phyloP scores from a whole-genome alignment of 2,113 vertebrate species.

The Stictonetta naevosa region DNA sequence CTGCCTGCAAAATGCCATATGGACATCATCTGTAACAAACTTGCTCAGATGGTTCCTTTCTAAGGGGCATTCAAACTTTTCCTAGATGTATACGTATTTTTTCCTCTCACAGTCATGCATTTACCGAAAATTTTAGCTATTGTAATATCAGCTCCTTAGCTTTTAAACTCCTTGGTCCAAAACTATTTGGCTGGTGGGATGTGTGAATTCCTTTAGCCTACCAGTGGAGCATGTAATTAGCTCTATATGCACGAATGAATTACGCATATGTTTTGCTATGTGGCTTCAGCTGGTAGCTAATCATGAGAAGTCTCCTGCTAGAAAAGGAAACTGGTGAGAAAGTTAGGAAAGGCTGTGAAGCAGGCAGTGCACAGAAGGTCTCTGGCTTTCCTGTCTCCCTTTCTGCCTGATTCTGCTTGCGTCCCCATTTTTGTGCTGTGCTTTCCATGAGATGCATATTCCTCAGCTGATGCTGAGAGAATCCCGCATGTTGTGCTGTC shows the following conservation, averaged over 20 bases:
- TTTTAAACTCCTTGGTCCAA: slow-evolving; percentile 50
- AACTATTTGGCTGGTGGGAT: slow-evolving; percentile 65
- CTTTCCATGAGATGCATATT: neutral
- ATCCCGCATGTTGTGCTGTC: neutral
- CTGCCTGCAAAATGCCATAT: slow-evolving; percentile 60
- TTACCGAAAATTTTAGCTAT: slow-evolving; percentile 41
- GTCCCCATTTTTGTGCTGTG: neutral
- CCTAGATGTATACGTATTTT: neutral
- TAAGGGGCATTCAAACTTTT: slow-evolving; percentile 30
- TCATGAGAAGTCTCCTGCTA: slow-evolving; percentile 52
- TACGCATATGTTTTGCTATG: slow-evolving; percentile 67
- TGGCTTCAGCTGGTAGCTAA: slow-evolving; percentile 65
- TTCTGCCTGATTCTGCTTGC: neutral
- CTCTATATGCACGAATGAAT: slow-evolving; percentile 64
- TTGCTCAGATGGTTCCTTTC: slow-evolving; percentile 52
- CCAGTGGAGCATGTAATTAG: slow-evolving; percentile 69
- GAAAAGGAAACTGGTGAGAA: slow-evolving; percentile 45
- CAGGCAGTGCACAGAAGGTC: neutral
- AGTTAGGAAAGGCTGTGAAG: slow-evolving; percentile 7
- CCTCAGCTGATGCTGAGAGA: neutral
- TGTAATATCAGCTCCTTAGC: neutral
- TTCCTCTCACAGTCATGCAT: slow-evolving; percentile 41
- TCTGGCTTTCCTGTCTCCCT: neutral
- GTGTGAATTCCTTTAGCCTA: slow-evolving; percentile 65
- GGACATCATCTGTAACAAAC: slow-evolving; percentile 45